Base-by-base conservation (phyloP, 1,140 invertebrate species). In the Thereuonema tuberculata region DNA sequence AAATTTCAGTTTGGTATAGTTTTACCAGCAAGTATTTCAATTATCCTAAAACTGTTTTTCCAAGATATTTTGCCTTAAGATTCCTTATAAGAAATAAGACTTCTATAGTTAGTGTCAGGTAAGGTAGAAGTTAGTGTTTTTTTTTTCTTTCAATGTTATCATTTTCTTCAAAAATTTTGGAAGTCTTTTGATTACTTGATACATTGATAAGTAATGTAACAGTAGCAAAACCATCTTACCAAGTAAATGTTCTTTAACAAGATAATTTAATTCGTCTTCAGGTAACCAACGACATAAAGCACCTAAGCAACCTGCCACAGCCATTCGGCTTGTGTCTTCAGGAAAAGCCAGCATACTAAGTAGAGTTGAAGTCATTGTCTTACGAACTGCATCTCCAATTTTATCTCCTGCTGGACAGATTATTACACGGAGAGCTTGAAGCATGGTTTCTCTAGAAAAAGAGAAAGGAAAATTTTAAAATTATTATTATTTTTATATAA, bases 301-400 rank as follows among this genome's bases (percentile, higher is more conserved):
- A 23, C 93, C 93, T 23, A 94, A 77, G 73, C 90, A 94, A 27
- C 91, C 92, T 23, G 89, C 87, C 2, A 85, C 87, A 28, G 84
- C 81, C 63, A 78, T 79, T 64, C 92, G 79, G 0, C 86, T 88
- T 1, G 83, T 75, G 68, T 96, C 91, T 68, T 95, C 92, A 2
- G 80, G 70, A 69, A 85, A 80, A 23, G 79, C 78, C 53, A 94
- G 75, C 23, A 83, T 71, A 3, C 71, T 71, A n/a, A 78, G 78
- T 15, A 95, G 71, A 17, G 86, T 88, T 1, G 72, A 66, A 61
- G 85, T 81, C n/a, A 94, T 77, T 68, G 84, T 81, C 67, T 86
- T 84, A 25, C 84, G 82, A 61, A 92, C 78, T 14, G 80, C 75
- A 54, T 89, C 87, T 0, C 85, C 84, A 83, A 97, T 89, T 77